Evolutionary conservation across 2,113 vertebrate genomes (phyloP).

Genomic region (pig (Sus scrofa)): DNA sequence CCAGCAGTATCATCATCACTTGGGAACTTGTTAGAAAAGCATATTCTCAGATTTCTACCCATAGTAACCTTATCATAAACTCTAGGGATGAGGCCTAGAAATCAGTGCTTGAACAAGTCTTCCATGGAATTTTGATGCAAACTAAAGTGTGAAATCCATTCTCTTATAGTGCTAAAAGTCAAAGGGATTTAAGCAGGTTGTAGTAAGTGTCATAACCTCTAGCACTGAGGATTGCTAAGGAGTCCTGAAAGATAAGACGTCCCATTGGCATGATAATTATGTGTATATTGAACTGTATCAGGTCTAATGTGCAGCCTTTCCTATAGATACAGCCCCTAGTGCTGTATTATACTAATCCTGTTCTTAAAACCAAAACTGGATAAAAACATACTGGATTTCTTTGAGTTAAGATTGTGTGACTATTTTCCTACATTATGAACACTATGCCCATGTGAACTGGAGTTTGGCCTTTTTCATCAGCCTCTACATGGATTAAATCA

Average conservation of each 20-base stretch:
- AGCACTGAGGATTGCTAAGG: neutral
- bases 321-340: neutral
- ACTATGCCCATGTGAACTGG: neutral
- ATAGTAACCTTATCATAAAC: neutral
- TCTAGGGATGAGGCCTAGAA: neutral
- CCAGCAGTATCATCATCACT: neutral
- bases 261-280: neutral
- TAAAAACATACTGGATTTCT: neutral
- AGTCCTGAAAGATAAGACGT: neutral
- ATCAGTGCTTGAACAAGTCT: neutral
- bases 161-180: neutral
- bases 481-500: too few relatives aligned
- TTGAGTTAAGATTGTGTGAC: neutral
- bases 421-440: neutral
- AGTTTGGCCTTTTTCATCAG: too few relatives aligned
- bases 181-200: neutral
- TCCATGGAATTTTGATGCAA: neutral
- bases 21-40: neutral
- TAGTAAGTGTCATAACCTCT: neutral
- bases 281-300: neutral
- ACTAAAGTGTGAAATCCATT: neutral
- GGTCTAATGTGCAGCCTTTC: neutral
- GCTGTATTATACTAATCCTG: neutral
- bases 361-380: neutral
- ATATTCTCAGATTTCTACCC: neutral